Percentiles rank a stretch among this genome's conserved stretches.
phyloP scores from a whole-genome alignment of 2,113 vertebrate genomes.

The Paraplagusia blochii region DNA sequence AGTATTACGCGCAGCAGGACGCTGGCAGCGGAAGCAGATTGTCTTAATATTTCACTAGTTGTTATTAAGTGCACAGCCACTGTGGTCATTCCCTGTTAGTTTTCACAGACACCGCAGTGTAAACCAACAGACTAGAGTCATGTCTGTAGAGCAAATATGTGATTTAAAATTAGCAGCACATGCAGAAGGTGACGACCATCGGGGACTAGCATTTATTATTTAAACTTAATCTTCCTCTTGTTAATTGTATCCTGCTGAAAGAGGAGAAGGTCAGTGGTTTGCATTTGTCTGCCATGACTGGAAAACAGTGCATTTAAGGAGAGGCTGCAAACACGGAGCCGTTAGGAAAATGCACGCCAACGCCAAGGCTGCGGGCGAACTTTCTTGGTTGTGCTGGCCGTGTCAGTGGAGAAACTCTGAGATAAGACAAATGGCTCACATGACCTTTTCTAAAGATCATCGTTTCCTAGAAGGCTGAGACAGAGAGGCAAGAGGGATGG shows the following conservation, averaged over 20 bases:
- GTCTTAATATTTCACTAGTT: constrained; percentile 43
- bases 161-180: not conserved
- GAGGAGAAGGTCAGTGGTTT: not conserved
- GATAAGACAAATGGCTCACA: constrained; percentile 67
- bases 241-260: constrained; percentile 18
- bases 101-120: constrained; percentile 28
- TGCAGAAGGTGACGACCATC: constrained; percentile 22
- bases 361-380: constrained; percentile 49
- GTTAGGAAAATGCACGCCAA: constrained; percentile 31
- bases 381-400: constrained; percentile 47
- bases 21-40: constrained; percentile 26
- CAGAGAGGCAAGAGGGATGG: constrained; percentile 14
- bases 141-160: constrained; percentile 8
- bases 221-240: constrained; percentile 5
- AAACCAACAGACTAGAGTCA: constrained; percentile 30
- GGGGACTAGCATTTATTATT: constrained; percentile 37
- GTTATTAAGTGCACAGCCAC: constrained; percentile 33
- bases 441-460: constrained; percentile 73
- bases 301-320: constrained; percentile 22
- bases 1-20: constrained; percentile 45
- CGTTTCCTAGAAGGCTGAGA: constrained; percentile 44
- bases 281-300: constrained; percentile 10
- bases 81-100: constrained; percentile 20
- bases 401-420: constrained; percentile 54
- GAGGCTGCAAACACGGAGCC: too few relatives aligned